Evolutionary conservation across 2,797 vertebrate species (phyloP), one percentile per base, ranked within the genome.

Genomic region (Eulemur mongoz): DNA sequence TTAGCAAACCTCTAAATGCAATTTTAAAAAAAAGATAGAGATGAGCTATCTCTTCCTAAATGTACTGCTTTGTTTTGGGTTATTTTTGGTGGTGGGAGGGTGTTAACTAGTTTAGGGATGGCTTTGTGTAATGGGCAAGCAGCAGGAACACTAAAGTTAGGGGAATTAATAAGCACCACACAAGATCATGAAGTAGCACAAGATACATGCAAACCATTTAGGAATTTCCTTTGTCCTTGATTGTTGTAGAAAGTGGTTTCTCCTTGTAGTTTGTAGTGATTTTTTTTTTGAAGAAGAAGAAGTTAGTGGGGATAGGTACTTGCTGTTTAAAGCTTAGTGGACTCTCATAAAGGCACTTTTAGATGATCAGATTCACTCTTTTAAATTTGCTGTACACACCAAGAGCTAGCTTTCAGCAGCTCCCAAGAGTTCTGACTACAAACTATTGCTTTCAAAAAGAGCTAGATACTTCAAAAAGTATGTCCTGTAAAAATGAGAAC

Each of bases 401-500:
- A 85, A 92, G 63, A 87, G 23, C 30, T 25, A 32, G 18, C 81
- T 96, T 79, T 89, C n/a, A 48, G 48, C 14, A 59, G 75, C 27
- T 92, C 65, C 35, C 35, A 70, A 89, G 88, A 96, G 91, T 91
- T 94, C n/a, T 86, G 88, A 81, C 54, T 70, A 59, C 12, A 90
- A 91, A 61, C 17, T 67, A 43, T 38, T 89, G 9, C 78, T 89
- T 93, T 43, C 73, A 89, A 43, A 96, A 70, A 90, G 23, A 93
- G 45, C 95, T 48, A 87, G 67, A 48, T 72, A 75, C 45, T 93
- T 91, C 43, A 67, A 70, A 88, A 91, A 61, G 11, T 84, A 91
- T 43, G 23, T 67, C 20, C 45, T 87, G 2, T 89, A 67, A 72
- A 70, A 91, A 83, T 69, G 45, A 81, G 54, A 81, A 85, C 22